A percentile compares a stretch with the other conserved stretches of the same genome.
Conservation (phyloP, 2,113 vertebrate genomes). For the Mionectes macconnelli region DNA sequence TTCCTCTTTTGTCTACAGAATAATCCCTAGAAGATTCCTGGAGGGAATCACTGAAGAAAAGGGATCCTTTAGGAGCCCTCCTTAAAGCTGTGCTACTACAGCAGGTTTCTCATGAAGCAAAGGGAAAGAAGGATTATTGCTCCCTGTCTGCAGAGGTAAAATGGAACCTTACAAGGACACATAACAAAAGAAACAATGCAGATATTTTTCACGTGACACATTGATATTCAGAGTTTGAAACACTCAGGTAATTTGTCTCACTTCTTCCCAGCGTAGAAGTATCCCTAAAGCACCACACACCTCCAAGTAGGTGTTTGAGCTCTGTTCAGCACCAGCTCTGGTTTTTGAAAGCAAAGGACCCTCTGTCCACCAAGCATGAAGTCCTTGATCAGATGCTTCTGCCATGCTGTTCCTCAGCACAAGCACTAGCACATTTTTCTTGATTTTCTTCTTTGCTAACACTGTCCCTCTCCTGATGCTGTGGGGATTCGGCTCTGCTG, state of each 20-base stretch:
- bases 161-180: accelerated
- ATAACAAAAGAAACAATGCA: accelerated
- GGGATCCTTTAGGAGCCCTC: background rate
- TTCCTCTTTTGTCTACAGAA: background rate
- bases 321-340: background rate
- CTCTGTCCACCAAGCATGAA: background rate
- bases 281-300: background rate
- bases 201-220: background rate
- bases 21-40: background rate
- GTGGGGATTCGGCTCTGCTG: background rate
- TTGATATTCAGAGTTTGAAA: background rate
- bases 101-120: background rate
- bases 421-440: background rate
- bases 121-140: background rate
- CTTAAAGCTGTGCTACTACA: background rate
- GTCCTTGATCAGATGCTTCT: background rate
- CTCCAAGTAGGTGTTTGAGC: background rate
- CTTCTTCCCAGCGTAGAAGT: background rate
- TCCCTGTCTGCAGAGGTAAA: background rate
- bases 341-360: background rate
- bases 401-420: background rate
- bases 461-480: background rate
- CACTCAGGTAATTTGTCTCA: background rate
- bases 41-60: background rate
- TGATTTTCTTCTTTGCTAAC: background rate